Evolutionary conservation across 2,888 invertebrate species (phyloP).

Genomic region (Troides helena): DNA sequence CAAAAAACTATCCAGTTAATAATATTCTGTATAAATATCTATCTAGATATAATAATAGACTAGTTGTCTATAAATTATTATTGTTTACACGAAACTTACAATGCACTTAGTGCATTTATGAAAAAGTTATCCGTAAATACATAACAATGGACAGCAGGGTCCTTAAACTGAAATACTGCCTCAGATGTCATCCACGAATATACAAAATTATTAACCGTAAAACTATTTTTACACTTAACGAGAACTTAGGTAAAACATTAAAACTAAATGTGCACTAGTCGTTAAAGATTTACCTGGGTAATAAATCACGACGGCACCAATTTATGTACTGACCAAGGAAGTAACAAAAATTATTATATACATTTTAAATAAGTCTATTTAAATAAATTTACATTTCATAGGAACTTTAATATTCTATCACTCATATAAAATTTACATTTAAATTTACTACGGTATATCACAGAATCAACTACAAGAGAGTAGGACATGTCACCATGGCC

Average conservation of each 20-base stretch:
- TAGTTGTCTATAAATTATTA: slow-evolving; percentile 9
- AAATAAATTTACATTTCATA: slow-evolving; percentile 32
- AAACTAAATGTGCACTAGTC: slow-evolving; percentile 21
- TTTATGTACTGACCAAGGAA: slow-evolving; percentile 48
- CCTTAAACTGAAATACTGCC: slow-evolving; percentile 71
- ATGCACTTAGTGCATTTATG: slow-evolving; percentile 38
- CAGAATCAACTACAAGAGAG: slow-evolving; percentile 37
- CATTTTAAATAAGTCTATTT: slow-evolving; percentile 34
- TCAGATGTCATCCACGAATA: slow-evolving; percentile 72
- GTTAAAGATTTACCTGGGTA: slow-evolving; percentile 32
- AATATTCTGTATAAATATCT: neutral
- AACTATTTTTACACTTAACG: slow-evolving; percentile 34
- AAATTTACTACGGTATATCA: slow-evolving; percentile 49
- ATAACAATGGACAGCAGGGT: slow-evolving; percentile 42
- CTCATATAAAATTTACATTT: slow-evolving; percentile 39
- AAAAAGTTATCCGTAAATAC: slow-evolving; percentile 41
- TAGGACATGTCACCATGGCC: slow-evolving; percentile 85
- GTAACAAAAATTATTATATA: slow-evolving; percentile 37
- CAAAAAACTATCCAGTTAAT: neutral
- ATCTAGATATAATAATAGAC: neutral
- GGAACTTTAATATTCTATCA: slow-evolving; percentile 41
- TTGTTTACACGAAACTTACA: slow-evolving; percentile 26
- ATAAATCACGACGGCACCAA: slow-evolving; percentile 15
- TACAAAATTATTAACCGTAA: slow-evolving; percentile 44
- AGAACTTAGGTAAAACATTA: slow-evolving; percentile 26